These are phyloP conservation scores for Chrysocyon brachyurus DNA, from an alignment of 2,797 vertebrate genomes.

Conservation along the genomic window DNA sequence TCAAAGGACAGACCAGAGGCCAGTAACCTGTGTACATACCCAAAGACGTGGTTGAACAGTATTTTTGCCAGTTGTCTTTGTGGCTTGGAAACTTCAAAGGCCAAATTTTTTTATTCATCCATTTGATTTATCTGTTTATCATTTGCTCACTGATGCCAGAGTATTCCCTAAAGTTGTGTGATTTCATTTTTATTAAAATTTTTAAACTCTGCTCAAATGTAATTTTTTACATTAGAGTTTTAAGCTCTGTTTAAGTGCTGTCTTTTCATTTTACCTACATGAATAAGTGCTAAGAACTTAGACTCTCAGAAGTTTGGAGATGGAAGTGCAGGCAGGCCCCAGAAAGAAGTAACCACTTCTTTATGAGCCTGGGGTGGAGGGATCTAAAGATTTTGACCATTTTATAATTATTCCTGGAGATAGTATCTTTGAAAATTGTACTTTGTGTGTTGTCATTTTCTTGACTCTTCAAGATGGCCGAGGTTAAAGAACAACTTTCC, in stretches of 20 bases:
- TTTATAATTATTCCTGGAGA: not conserved
- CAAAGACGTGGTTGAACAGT: not conserved
- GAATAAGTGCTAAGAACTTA: not conserved
- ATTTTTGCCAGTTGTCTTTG: not conserved
- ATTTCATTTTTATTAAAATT: not conserved
- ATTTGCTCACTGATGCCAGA: not conserved
- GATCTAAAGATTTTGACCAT: not conserved
- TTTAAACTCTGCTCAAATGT: not conserved
- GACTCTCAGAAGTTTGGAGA: not conserved
- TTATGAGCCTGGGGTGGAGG: not conserved
- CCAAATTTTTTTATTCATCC: not conserved
- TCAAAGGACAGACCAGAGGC: not conserved
- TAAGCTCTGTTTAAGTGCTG: not conserved
- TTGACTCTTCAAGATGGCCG: not conserved
- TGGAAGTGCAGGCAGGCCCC: not conserved
- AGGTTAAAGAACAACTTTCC: not conserved
- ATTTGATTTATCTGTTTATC: not conserved
- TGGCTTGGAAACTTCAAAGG: not conserved
- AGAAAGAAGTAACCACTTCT: not conserved
- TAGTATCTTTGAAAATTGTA: not conserved
- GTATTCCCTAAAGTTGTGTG: not conserved
- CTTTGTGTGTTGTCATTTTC: not conserved
- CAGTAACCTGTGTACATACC: not conserved
- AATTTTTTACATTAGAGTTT: not conserved
- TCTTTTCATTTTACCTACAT: not conserved